Conservation (phyloP, 2,888 invertebrate species). For the Darwinula stevensoni region DNA sequence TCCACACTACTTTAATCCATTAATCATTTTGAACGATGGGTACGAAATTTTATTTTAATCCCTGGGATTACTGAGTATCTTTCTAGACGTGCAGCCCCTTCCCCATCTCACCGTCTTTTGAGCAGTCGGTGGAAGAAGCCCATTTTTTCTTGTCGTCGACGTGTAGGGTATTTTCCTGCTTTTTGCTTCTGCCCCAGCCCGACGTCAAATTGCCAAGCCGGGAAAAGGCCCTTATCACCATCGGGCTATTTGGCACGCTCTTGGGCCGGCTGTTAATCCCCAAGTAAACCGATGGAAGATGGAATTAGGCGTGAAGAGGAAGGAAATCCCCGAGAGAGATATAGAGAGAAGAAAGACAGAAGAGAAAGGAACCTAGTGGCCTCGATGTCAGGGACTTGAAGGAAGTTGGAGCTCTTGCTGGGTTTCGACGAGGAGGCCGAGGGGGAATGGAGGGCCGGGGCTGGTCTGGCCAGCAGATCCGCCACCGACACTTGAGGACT, state of each 20-base stretch:
- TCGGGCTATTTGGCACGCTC: constrained; percentile 73
- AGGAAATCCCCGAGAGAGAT: no score
- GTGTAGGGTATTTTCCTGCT: constrained; percentile 25
- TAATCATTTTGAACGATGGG: no score
- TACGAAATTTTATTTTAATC: neutral
- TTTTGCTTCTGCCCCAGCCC: constrained; percentile 42
- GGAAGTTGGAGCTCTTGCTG: constrained; percentile 53
- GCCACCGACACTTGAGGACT: constrained; percentile 78
- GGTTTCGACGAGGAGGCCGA: no score
- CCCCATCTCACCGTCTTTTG: constrained; percentile 5
- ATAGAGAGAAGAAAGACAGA: no score
- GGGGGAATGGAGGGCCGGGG: constrained; percentile 54
- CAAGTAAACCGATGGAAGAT: no score
- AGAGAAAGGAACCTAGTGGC: constrained; percentile 7
- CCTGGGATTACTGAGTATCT: no score
- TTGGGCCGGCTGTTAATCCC: constrained; percentile 34
- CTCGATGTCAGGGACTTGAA: constrained; percentile 17
- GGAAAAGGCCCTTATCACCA: constrained; percentile 77
- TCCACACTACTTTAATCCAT: no score
- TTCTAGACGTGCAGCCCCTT: no score
- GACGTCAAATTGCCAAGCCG: constrained; percentile 63
- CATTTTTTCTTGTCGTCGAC: constrained; percentile 69
- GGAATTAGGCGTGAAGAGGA: no score
- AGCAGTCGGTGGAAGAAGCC: constrained; percentile 54
- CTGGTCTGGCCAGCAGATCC: constrained; percentile 52